Evolutionary conservation across 1,140 invertebrate species (phyloP), one percentile per base, ranked within the genome.

Genomic region (Ceratoteleas bidentatus): DNA sequence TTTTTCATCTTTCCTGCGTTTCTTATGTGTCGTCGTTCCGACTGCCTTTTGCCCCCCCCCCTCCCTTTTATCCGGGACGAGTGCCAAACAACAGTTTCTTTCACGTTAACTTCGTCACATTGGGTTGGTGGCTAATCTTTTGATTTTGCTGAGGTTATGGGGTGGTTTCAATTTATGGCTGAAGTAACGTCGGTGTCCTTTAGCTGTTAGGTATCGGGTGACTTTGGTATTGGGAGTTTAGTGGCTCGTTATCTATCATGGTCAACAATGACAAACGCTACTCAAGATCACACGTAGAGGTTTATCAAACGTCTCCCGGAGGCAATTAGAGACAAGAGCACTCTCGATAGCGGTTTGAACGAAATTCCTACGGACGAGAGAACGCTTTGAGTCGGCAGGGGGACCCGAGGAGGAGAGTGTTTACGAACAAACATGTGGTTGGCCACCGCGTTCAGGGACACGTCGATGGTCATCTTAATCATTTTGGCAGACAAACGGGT

Each of bases 301-400:
- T 78, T 52, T 73, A 64, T 78, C 43, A 53, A 74, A 74, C 61
- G 73, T 74, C 66, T 77, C 53, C 66, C 61, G 54, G 36, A 72
- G 72, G 72, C 75, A 72, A 83, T 79, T 83, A 79, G 73, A 64
- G 72, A 69, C 68, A 72, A 62, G 53, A 78, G 54, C 69, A 70
- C 36, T 81, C 47, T 75, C 57, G 32, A 68, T 74, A 49, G 81
- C 72, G 77, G 69, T 68, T 78, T 72, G 60, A 58, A 75, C 72
- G 70, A 84, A 86, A 88, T 87, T 87, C 24, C 83, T 75, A 49
- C 74, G 66, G 81, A 85, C 77, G 45, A 84, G 83, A 62, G 79
- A 87, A 84, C 24, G 24, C 24, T 24, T n/a, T n/a, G n/a, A n/a
- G n/a, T n/a, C n/a, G n/a, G n/a, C n/a, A n/a, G n/a, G n/a, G n/a